A percentile compares a stretch with the other conserved stretches of the same genome.
phyloP scores from a whole-genome alignment of 2,888 invertebrate genomes.

The Rhagophthalmus giganteus region DNA sequence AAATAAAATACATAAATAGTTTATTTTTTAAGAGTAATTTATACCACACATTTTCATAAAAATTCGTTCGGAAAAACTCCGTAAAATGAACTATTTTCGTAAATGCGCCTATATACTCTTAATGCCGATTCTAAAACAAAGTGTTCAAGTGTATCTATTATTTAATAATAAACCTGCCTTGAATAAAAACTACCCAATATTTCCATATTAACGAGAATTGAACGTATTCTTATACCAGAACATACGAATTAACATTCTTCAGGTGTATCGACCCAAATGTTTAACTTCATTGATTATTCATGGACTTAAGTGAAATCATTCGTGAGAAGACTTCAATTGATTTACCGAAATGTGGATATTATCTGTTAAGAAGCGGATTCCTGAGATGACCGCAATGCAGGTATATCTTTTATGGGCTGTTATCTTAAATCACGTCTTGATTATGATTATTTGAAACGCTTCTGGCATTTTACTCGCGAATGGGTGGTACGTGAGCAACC shows the following conservation, averaged over 20 bases:
- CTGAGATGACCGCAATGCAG: conserved; percentile 17
- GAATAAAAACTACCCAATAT: too few species aligned
- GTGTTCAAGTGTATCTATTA: too few species aligned
- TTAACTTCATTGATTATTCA: conserved; percentile 27
- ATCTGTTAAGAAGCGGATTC: conserved; percentile 8
- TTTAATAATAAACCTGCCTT: too few species aligned
- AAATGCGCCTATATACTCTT: too few species aligned
- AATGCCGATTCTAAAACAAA: too few species aligned
- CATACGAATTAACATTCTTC: conserved; percentile 21
- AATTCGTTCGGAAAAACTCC: too few species aligned
- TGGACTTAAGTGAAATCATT: conserved; percentile 30
- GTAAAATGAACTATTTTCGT: too few species aligned
- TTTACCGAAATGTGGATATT: conserved; percentile 10
- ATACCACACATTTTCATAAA: too few species aligned
- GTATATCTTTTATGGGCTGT: conserved; percentile 16
- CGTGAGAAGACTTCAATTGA: conserved; percentile 9
- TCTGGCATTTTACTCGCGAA: conserved; percentile 33
- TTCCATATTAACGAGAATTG: background rate
- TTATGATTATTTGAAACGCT: conserved; percentile 29
- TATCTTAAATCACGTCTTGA: conserved; percentile 29
- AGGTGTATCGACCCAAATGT: conserved; percentile 13
- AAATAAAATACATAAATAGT: too few species aligned
- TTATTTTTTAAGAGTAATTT: too few species aligned
- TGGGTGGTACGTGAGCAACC: conserved; percentile 34
- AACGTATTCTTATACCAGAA: conserved; percentile 2